Base-by-base conservation (phyloP, 2,888 invertebrate species). In the Aproaerema taeniolella region DNA sequence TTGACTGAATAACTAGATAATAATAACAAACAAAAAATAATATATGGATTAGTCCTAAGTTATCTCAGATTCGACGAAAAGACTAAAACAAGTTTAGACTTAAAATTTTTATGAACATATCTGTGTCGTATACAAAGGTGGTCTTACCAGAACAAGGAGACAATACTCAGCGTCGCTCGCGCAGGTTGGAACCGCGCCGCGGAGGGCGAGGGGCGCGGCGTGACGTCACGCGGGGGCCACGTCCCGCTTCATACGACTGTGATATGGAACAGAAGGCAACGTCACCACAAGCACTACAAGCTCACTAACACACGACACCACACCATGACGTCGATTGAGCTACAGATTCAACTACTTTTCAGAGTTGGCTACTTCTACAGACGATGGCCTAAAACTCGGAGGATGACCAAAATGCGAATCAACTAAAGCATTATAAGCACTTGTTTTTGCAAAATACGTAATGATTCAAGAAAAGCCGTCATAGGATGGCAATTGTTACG, bases 51-150 rank as follows among this genome's bases (percentile, higher is more conserved):
- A 82, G 75, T 66, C 52, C 61, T 58, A 83, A 85, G 82, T 71
- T 81, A 81, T 85, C 79, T 81, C 80, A 79, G 78, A 82, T 82
- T 83, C 79, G 81, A 83, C 74, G 67, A 85, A 83, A 85, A 86
- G 85, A 85, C 85, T 86, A 81, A 70, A 71, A 72, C 64, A 71
- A 62, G 74, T 76, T 78, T 81, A 83, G 82, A 81, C 66, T 81
- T 73, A 75, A 82, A n/a, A 76, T 67, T 75, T 81, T 78, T 78
- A 79, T 75, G 71, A 79, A 86, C 85, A 86, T 86, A 86, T 86
- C 85, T 77, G 69, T 73, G 70, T 74, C 68, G 78, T 81, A 79
- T 77, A 79, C 74, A 77, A 67, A 53, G 64, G 63, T 65, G 70
- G 67, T 70, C 66, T 68, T 69, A 66, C 56, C 55, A 58, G 76